Evolutionary conservation across 1,140 invertebrate species (phyloP).

Genomic region (Orchestia grillus): DNA sequence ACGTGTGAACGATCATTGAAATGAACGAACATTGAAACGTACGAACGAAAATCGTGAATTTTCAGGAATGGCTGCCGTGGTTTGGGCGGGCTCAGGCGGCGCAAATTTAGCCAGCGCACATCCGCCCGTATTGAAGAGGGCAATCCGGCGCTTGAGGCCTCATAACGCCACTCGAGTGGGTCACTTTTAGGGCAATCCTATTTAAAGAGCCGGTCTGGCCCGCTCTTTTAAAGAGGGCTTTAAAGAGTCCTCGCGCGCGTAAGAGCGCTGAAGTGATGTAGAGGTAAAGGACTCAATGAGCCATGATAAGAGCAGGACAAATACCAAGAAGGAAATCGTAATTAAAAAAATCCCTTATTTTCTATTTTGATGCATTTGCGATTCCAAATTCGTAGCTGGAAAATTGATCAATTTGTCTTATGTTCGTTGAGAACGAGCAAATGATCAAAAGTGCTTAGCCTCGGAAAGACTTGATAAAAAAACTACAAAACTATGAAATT

Average conservation of each 20-base stretch:
- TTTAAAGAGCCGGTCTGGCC: slow-evolving; percentile 14
- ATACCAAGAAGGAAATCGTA: background rate
- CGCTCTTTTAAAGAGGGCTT: background rate
- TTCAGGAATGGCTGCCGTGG: too few species aligned
- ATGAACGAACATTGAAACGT: too few species aligned
- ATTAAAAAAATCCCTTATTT: background rate
- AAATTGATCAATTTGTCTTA: too few species aligned
- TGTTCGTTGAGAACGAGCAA: too few species aligned
- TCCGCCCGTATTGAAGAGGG: background rate
- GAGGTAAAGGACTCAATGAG: background rate
- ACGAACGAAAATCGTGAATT: too few species aligned
- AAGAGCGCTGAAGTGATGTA: background rate
- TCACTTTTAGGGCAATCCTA: background rate
- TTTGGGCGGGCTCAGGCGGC: background rate
- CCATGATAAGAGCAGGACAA: background rate
- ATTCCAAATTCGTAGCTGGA: background rate
- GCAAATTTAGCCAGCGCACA: background rate
- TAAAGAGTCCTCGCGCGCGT: background rate
- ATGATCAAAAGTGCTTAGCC: too few species aligned
- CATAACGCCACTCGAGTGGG: slow-evolving; percentile 40
- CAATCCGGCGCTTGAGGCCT: background rate
- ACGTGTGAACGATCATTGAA: too few species aligned
- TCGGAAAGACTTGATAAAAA: too few species aligned
- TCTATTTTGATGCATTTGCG: background rate
- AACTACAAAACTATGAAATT: too few species aligned